A percentile compares a stretch with the other conserved stretches of the same genome.
These are phyloP conservation scores for Galeopsomyia nigrocyanea DNA, from an alignment of 2,888 invertebrate species.

Conservation along the genomic window DNA sequence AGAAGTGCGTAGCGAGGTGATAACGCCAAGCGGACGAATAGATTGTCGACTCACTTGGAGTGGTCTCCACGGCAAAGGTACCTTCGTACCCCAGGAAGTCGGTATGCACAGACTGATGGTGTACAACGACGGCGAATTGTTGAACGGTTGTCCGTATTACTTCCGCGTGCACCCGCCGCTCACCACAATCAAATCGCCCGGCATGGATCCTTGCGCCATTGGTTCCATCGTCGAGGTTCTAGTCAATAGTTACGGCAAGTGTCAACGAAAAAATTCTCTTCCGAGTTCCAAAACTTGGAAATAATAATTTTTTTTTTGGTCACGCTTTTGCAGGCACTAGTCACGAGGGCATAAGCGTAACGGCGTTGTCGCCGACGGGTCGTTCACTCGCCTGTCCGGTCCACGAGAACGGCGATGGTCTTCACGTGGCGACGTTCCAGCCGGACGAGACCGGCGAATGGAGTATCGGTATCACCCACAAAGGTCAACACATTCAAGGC, in stretches of 20 bases:
- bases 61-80: conserved; percentile 77
- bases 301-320: conserved; percentile 26
- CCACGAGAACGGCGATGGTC: conserved; percentile 84
- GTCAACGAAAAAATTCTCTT: neutral
- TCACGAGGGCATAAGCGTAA: conserved; percentile 85
- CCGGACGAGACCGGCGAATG: conserved; percentile 98
- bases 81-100: conserved; percentile 89
- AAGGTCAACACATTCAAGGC: conserved; percentile 94
- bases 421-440: conserved; percentile 95
- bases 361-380: conserved; percentile 92
- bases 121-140: conserved; percentile 73
- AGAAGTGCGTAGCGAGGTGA: conserved; percentile 82
- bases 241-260: conserved; percentile 83
- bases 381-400: conserved; percentile 85
- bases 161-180: conserved; percentile 90
- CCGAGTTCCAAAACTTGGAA: conserved; percentile 1
- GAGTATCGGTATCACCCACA: conserved; percentile 96
- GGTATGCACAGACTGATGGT: conserved; percentile 89
- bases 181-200: conserved; percentile 89
- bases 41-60: conserved; percentile 70
- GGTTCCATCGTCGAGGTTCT: conserved; percentile 96
- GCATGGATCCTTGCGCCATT: conserved; percentile 95
- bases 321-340: conserved; percentile 61
- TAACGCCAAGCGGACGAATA: conserved; percentile 81
- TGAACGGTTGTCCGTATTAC: conserved; percentile 78